Evolutionary conservation across 2,797 vertebrate genomes (phyloP).

Genomic region (Australoheros facetus): DNA sequence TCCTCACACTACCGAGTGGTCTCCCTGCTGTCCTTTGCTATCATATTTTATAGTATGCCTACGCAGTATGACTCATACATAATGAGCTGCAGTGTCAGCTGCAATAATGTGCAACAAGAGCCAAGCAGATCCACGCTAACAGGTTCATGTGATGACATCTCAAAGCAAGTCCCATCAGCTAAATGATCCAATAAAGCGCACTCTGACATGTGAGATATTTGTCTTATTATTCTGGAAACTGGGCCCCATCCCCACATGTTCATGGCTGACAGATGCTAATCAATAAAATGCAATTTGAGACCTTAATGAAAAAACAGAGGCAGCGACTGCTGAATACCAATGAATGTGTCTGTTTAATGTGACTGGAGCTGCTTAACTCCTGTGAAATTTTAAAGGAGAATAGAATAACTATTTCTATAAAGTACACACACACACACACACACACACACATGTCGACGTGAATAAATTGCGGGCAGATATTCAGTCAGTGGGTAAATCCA

Average conservation of each 20-base stretch:
- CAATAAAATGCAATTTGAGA: background rate
- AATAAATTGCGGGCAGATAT: background rate
- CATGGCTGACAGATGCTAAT: background rate
- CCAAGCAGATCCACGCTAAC: background rate
- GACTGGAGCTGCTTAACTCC: background rate
- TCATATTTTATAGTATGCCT: background rate
- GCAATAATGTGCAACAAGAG: constrained; percentile 6
- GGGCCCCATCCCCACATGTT: background rate
- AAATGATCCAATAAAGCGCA: background rate
- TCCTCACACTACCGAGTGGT: background rate
- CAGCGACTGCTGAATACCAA: background rate
- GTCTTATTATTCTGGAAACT: background rate
- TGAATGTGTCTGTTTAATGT: background rate
- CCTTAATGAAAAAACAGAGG: background rate
- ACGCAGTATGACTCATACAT: background rate
- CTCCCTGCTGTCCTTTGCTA: background rate
- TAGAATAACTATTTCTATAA: background rate
- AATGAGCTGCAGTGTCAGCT: constrained; percentile 7
- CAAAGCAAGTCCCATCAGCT: background rate
- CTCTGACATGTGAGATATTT: constrained; percentile 15
- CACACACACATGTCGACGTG: background rate
- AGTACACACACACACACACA: too few relatives aligned
- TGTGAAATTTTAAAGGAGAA: background rate
- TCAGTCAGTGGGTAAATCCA: background rate
- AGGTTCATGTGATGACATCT: background rate